Base-by-base conservation (phyloP, 2,888 invertebrate genomes). In the Drosophila yooni region DNA sequence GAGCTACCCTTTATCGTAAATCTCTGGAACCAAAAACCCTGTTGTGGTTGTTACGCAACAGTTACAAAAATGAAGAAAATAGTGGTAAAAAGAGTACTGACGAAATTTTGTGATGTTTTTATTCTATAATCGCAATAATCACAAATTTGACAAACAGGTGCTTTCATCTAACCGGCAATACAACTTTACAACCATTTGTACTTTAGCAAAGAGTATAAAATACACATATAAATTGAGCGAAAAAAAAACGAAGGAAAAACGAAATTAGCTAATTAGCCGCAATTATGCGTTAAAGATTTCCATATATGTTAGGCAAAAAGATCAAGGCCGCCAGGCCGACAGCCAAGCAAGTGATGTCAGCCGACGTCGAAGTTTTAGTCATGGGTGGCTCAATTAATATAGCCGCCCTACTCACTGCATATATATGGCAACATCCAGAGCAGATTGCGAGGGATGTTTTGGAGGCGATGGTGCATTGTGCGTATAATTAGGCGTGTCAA, bases 401-500 rank as follows among this genome's bases (percentile, higher is more conserved):
- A 29, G 65, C 54, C 80, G 74, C 78, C 81, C 78, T 74, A 40
- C 57, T 69, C 58, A 70, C 61, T 74, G 84, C 86, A 83, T 83
- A 81, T 82, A 79, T 70, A 81, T 89, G 82, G 87, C 85, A 91
- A 90, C 73, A 73, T 43, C 57, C 50, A 18, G n/a, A 11, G 15
- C 2, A 46, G 25, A 21, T 21, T 29, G n/a, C 40, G 27, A 29
- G 27, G 33, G 13, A 46, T 7, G 38, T n/a, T 29, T 29, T 38
- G 27, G 13, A 7, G 43, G n/a, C 52, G 18, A 38, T 52, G 64
- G 58, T 70, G 79, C 76, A 84, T 73, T 67, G 78, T 68, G 67
- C 59, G 62, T 75, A 82, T 83, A 91, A 90, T 84, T 89, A 83
- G 86, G 89, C 91, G 90, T 91, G 91, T 88, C 91, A 91, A 88